phyloP scores from a whole-genome alignment of 1,140 invertebrate genomes.

The Drosophila pachea region DNA sequence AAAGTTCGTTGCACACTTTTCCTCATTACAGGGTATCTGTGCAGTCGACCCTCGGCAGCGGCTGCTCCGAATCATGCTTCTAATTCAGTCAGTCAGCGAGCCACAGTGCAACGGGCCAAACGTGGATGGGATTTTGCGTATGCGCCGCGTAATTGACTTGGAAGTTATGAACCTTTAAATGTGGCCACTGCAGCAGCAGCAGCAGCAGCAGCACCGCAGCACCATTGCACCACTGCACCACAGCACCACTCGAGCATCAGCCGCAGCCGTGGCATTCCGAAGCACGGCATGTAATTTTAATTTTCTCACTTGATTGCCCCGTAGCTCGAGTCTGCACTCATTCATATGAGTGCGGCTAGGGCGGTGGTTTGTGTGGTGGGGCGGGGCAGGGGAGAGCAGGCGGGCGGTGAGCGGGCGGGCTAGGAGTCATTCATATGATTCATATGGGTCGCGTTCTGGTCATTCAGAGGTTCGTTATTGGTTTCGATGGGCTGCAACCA shows the following conservation, averaged over 20 bases:
- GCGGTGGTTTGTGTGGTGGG: too few relatives aligned
- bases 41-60: too few relatives aligned
- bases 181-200: constrained; percentile 50
- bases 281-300: constrained; percentile 70
- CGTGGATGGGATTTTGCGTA: constrained; percentile 37
- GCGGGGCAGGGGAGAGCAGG: not conserved
- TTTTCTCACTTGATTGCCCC: constrained; percentile 76
- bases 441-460: constrained; percentile 16
- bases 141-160: constrained; percentile 74
- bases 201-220: constrained; percentile 13
- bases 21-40: not conserved
- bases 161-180: constrained; percentile 78
- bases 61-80: constrained; percentile 25
- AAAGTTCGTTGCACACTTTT: too few relatives aligned
- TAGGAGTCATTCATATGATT: constrained; percentile 27
- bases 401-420: not conserved
- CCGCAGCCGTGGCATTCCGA: constrained; percentile 10
- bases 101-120: constrained; percentile 25
- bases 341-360: constrained; percentile 38
- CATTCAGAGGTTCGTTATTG: constrained; percentile 31
- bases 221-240: not conserved
- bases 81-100: constrained; percentile 57
- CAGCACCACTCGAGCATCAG: not conserved
- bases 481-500: constrained; percentile 11
- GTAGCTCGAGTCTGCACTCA: constrained; percentile 28